These are phyloP conservation scores for Psilopsiagon aurifrons DNA, from an alignment of 2,113 vertebrate species.

Conservation along the genomic window DNA sequence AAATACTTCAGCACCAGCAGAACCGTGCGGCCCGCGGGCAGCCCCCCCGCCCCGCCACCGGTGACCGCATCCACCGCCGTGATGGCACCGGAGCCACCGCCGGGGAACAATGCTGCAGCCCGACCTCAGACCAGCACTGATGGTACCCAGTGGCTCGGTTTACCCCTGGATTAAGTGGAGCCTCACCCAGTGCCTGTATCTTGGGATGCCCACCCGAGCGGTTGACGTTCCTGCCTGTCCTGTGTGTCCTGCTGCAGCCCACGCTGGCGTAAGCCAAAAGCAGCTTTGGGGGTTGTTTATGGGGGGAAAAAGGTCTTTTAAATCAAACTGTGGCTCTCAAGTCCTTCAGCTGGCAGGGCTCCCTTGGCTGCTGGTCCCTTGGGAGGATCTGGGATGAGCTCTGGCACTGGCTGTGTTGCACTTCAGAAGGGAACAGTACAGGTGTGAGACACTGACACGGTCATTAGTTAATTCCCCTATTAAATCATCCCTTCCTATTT, in stretches of 20 bases:
- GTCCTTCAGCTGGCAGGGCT: not conserved
- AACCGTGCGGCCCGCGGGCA: not conserved
- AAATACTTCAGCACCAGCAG: slow-evolving; percentile 43
- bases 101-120: not conserved
- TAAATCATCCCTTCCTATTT: not conserved
- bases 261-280: not conserved
- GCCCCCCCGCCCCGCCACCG: fast-evolving
- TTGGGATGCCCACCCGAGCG: fast-evolving
- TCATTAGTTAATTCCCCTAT: not conserved
- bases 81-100: not conserved
- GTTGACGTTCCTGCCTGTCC: not conserved
- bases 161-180: fast-evolving
- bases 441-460: slow-evolving; percentile 41
- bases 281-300: slow-evolving; percentile 6
- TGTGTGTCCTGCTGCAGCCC: not conserved
- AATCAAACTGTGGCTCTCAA: not conserved
- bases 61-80: fast-evolving
- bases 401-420: not conserved
- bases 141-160: fast-evolving
- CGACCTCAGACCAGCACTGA: not conserved
- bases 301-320: not conserved
- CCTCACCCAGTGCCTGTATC: not conserved
- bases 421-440: not conserved
- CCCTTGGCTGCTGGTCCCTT: not conserved
- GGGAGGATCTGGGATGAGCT: not conserved